Conservation (phyloP, 2,113 vertebrate species). For the Nyctereutes procyonoides region DNA sequence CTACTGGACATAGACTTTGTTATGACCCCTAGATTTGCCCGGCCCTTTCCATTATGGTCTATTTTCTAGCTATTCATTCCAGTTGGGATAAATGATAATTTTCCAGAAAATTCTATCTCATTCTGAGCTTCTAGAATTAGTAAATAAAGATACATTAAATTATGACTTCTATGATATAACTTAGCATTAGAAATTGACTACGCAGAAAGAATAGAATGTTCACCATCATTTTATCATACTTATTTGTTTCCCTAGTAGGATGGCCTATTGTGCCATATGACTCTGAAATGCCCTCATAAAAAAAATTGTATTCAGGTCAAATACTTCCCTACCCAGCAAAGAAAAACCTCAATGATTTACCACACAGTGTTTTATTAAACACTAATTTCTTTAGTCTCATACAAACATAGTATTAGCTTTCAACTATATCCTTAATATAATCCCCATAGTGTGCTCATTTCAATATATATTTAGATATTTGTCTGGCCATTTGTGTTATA, state of each 20-base stretch:
- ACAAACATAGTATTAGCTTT: not conserved
- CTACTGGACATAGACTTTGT: not conserved
- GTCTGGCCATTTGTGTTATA: not conserved
- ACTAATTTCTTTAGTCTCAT: slow-evolving; percentile 18
- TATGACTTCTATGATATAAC: not conserved
- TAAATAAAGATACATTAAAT: not conserved
- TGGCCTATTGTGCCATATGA: not conserved
- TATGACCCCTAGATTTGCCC: not conserved
- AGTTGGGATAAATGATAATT: not conserved
- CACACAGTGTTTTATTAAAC: not conserved
- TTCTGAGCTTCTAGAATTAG: not conserved
- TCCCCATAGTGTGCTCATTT: slow-evolving; percentile 33
- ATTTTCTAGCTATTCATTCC: not conserved
- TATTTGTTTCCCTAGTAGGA: not conserved
- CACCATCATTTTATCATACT: not conserved
- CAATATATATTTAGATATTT: slow-evolving; percentile 17
- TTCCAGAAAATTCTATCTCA: not conserved
- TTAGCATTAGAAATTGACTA: not conserved
- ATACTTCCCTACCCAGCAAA: not conserved
- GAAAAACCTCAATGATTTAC: not conserved
- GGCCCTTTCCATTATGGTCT: not conserved
- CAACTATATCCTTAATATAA: slow-evolving; percentile 42
- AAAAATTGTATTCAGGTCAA: not conserved
- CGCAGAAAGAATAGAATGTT: not conserved
- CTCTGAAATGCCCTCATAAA: not conserved